Evolutionary conservation across 2,113 vertebrate genomes (phyloP).

Genomic region (Mastomys natalensis): DNA sequence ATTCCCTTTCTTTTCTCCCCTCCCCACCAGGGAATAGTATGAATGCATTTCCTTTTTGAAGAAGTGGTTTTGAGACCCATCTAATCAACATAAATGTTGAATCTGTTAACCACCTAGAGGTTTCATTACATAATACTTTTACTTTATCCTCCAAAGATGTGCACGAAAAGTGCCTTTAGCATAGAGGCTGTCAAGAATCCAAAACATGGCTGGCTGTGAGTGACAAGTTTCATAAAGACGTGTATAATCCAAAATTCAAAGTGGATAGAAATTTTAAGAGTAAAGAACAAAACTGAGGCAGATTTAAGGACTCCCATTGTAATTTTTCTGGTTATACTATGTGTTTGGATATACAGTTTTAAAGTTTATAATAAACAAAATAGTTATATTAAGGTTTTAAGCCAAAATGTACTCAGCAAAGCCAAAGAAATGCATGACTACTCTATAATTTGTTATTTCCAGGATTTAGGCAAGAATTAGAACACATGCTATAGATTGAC

Average conservation of each 20-base stretch:
- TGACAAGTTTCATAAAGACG: slow-evolving; percentile 12
- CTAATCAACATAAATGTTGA: background rate
- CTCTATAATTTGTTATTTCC: background rate
- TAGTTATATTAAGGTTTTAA: slow-evolving; percentile 44
- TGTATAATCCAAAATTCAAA: slow-evolving; percentile 20
- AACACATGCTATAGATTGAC: background rate
- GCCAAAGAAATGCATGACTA: slow-evolving; percentile 45
- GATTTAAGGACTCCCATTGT: background rate
- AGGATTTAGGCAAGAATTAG: slow-evolving; percentile 39
- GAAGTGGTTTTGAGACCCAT: slow-evolving; percentile 4
- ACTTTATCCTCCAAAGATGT: background rate
- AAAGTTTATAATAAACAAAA: slow-evolving; percentile 12
- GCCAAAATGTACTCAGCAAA: slow-evolving; percentile 21
- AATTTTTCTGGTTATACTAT: background rate
- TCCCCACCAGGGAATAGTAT: too few relatives aligned
- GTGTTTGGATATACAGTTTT: background rate
- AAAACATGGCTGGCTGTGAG: background rate
- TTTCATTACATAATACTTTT: slow-evolving; percentile 33
- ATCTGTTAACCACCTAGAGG: slow-evolving; percentile 26
- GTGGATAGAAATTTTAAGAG: slow-evolving; percentile 41
- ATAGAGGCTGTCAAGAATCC: background rate
- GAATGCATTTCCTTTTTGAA: background rate
- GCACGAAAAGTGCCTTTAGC: slow-evolving; percentile 8
- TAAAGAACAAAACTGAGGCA: background rate
- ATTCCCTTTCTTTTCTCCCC: too few relatives aligned